Evolutionary conservation across 2,113 vertebrate species (phyloP).

Genomic region (Proteles cristata): DNA sequence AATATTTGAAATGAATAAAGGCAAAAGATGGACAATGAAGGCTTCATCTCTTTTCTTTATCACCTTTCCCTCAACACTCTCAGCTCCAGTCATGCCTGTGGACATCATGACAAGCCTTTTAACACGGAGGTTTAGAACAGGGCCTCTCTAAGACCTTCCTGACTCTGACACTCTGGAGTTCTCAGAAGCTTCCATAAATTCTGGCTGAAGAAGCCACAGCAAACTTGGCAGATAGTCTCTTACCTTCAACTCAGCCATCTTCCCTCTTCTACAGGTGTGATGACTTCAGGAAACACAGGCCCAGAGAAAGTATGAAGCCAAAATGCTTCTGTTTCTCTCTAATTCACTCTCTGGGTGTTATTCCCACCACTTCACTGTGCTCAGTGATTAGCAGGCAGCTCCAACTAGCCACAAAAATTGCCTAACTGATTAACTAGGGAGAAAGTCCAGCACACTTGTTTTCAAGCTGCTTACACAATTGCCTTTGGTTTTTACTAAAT

Average conservation of each 20-base stretch:
- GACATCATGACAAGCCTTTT: not conserved
- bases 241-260: conserved; percentile 93
- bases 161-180: not conserved
- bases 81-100: fast-evolving
- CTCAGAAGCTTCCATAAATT: not conserved
- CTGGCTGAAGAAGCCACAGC: not conserved
- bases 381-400: not conserved
- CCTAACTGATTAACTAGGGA: conserved; percentile 64
- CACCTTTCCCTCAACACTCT: not conserved
- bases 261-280: conserved; percentile 47
- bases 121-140: not conserved
- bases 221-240: conserved; percentile 67
- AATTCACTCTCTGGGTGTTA: not conserved
- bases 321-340: conserved; percentile 13
- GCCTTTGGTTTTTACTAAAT: conserved; percentile 86
- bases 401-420: not conserved
- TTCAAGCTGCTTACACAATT: conserved; percentile 79
- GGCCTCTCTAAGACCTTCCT: not conserved
- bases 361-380: not conserved
- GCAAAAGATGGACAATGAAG: not conserved
- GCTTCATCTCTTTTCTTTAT: not conserved
- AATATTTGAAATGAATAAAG: conserved; percentile 39
- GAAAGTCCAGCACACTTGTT: conserved; percentile 83
- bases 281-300: conserved; percentile 40
- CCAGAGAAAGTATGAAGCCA: not conserved